Base-by-base conservation (phyloP, 2,797 vertebrate genomes). In the Sphaeramia orbicularis region DNA sequence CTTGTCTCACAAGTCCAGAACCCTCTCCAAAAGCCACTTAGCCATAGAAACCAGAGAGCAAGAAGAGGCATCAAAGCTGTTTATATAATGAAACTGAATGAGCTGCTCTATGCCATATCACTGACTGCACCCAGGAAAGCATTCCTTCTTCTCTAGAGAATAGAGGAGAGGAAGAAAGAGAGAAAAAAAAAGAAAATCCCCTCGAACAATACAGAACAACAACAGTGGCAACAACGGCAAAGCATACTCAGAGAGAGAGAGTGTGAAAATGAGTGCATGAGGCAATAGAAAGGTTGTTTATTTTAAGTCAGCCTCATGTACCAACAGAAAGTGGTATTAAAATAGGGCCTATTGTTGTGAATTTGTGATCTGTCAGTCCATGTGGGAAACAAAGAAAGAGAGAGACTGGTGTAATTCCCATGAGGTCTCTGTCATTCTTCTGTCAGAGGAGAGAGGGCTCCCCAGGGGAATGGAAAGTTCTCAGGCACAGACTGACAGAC, bases 1-100 rank as follows among this genome's bases (percentile, higher is more conserved):
- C 84, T 88, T 84, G 80, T 89, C 81, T 87, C 80, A 71, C 63
- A 70, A 45, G 80, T 85, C 80, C 88, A 87, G 83, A 84, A 80
- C 65, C 78, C 81, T 84, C 85, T 89, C 85, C 75, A 89, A 93
- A 91, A 91, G 89, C 88, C 90, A 93, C 91, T 93, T 90, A 91
- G 83, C 83, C 77, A 84, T 62, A 83, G 76, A 83, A 90, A 85
- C 86, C 81, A 76, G 69, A 84, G 83, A 75, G 65, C 77, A 83
- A 76, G 68, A 74, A 88, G 77, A 82, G 82, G 91, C 86, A 90
- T 91, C 81, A 91, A 92, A 93, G 92, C 85, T 86, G 89, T 91
- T 92, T 93, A 91, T 88, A 93, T 88, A 93, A 93, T 91, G 89
- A 91, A 82, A 87, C 78, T 82, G 79, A 90, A 88, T 87, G 78